phyloP scores from a whole-genome alignment of 2,113 vertebrate species.

The Coptodon rendalli region DNA sequence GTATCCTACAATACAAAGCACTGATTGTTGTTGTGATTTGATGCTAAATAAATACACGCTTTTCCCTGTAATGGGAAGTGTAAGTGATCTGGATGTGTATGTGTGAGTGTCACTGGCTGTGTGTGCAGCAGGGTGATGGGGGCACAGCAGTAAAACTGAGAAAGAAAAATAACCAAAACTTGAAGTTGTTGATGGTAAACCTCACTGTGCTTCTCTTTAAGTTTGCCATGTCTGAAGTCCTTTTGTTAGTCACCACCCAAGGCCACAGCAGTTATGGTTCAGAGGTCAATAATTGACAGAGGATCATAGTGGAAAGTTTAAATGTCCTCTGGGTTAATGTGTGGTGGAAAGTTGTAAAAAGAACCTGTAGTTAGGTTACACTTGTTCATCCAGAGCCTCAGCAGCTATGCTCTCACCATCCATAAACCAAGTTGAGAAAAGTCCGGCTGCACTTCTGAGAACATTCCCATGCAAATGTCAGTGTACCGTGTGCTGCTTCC shows the following conservation, averaged over 20 bases:
- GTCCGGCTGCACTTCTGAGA: background rate
- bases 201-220: background rate
- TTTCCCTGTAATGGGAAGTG: background rate
- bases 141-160: background rate
- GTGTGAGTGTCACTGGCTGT: background rate
- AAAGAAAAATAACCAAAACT: background rate
- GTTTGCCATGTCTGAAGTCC: background rate
- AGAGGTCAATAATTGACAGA: conserved; percentile 55
- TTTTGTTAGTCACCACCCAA: background rate
- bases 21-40: background rate
- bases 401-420: background rate
- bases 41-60: background rate
- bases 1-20: fast-evolving
- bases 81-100: background rate
- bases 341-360: background rate
- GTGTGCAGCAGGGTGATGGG: background rate
- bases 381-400: background rate
- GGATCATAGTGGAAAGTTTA: conserved; percentile 47
- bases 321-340: conserved; percentile 54
- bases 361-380: background rate
- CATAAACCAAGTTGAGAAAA: background rate
- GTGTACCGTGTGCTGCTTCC: background rate
- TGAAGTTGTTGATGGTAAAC: background rate
- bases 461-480: background rate
- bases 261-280: background rate